Conservation (phyloP, 1,140 invertebrate species). For the Eriosoma lanigerum region DNA sequence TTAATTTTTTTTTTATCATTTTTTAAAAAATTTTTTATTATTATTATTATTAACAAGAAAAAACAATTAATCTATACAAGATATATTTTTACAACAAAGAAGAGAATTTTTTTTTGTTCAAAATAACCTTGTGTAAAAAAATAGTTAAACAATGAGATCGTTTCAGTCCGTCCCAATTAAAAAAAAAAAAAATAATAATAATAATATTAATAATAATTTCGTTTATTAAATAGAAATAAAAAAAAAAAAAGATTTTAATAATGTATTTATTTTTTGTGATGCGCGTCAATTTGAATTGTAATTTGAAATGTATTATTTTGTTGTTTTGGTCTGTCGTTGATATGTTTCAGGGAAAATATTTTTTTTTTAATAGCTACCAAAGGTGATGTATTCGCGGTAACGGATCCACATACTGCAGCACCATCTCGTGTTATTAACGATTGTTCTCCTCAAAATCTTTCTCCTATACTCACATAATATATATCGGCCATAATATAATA, state of each 20-base stretch:
- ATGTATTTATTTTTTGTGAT: background rate
- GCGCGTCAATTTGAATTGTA: constrained; percentile 1
- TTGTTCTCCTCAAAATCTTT: no score
- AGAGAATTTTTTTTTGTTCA: constrained; percentile 51
- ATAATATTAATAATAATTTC: background rate
- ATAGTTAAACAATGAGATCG: constrained; percentile 52
- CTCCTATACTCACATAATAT: background rate
- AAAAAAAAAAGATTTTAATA: no score
- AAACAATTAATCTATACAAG: constrained; percentile 50
- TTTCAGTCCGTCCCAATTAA: constrained; percentile 48
- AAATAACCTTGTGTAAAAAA: constrained; percentile 51
- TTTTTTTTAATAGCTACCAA: no score
- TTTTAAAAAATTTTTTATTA: background rate
- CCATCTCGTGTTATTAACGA: no score
- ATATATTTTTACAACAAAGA: constrained; percentile 46
- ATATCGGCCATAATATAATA: background rate
- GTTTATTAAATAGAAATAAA: background rate
- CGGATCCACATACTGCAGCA: no score
- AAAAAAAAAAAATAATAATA: constrained; percentile 16
- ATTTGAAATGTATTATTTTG: no score
- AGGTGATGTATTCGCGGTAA: constrained; percentile 5
- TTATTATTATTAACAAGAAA: constrained; percentile 39
- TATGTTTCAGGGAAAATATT: background rate
- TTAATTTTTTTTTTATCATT: background rate
- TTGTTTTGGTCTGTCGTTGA: no score